These are phyloP conservation scores for Platygyra sinensis DNA, from an alignment of 64 coral and sea anemone species.

Conservation along the genomic window DNA sequence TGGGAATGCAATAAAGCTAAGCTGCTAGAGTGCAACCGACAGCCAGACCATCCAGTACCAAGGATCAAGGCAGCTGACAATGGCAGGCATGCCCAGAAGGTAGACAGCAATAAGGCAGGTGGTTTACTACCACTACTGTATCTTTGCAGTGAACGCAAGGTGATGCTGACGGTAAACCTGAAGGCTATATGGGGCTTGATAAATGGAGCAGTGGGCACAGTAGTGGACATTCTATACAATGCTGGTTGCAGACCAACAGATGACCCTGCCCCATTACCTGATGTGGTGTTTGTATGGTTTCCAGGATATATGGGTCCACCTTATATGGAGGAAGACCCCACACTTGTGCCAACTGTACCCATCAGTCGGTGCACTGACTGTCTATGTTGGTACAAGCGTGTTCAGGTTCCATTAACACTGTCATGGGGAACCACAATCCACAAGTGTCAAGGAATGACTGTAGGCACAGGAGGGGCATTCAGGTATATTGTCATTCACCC, in stretches of 20 bases:
- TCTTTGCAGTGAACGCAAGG: too few species aligned
- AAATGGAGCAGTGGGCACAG: conserved; percentile 46
- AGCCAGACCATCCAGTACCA: neutral
- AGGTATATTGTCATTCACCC: too few species aligned
- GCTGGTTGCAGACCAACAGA: neutral
- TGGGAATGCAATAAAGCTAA: conserved; percentile 41
- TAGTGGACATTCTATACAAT: neutral
- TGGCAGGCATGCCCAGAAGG: too few species aligned
- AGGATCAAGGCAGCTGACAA: too few species aligned
- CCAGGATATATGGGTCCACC: conserved; percentile 37
- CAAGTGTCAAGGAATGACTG: neutral
- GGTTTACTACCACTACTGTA: too few species aligned
- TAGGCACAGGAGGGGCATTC: too few species aligned
- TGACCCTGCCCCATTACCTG: conserved; percentile 24
- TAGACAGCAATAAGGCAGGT: too few species aligned
- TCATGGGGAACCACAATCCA: conserved; percentile 39
- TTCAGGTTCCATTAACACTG: too few species aligned
- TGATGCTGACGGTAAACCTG: too few species aligned
- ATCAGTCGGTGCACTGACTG: conserved; percentile 33
- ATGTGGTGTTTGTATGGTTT: conserved; percentile 34
- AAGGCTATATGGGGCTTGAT: neutral
- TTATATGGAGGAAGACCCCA: conserved; percentile 7
- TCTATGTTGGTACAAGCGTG: conserved; percentile 14
- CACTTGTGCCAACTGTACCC: conserved; percentile 40
- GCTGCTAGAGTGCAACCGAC: conserved; percentile 24